Evolutionary conservation across 1,140 invertebrate genomes (phyloP), one percentile per base, ranked within the genome.

Genomic region (Hermatobates lingyangjiaoensis): DNA sequence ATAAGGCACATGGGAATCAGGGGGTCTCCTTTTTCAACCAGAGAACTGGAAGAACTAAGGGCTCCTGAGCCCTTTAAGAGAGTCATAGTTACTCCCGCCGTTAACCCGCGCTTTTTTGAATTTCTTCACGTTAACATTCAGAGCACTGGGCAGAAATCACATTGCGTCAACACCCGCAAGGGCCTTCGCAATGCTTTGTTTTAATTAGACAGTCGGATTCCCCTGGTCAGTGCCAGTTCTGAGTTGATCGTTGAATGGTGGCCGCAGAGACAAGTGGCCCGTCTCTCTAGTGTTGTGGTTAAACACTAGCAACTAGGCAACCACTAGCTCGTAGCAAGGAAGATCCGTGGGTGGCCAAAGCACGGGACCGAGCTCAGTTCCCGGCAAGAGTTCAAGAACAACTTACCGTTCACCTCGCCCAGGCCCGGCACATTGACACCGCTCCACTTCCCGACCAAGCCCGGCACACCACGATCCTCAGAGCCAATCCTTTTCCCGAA

Each of bases 121-220:
- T 79, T 76, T 77, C 75, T 74, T 74, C 72, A 74, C 70, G 62
- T 77, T 80, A 74, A 79, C 77, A 80, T 80, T 80, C 78, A 79
- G 71, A 79, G 76, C 77, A 81, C 78, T 80, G 78, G 76, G 78
- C 77, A 81, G 77, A 79, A 80, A 81, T 78, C 74, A 80, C 75
- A 79, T 77, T 77, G 74, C 74, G 76, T 80, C 74, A 80, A 71
- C 74, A 75, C 72, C 71, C 67, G 67, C 34, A 64, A 64, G 69
- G 73, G 74, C 78, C 78, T 80, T 83, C 78, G 72, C 77, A 80
- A 81, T 81, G 79, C 80, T 83, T 79, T 82, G 80, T 82, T 84
- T 83, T 82, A 81, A 83, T 83, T 83, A 83, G 74, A 79, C 77
- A 80, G 77, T 80, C 75, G 74, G 76, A 79, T 78, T 78, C 75